phyloP scores from a whole-genome alignment of 2,888 invertebrate species.

The Caenorhabditis afra region DNA sequence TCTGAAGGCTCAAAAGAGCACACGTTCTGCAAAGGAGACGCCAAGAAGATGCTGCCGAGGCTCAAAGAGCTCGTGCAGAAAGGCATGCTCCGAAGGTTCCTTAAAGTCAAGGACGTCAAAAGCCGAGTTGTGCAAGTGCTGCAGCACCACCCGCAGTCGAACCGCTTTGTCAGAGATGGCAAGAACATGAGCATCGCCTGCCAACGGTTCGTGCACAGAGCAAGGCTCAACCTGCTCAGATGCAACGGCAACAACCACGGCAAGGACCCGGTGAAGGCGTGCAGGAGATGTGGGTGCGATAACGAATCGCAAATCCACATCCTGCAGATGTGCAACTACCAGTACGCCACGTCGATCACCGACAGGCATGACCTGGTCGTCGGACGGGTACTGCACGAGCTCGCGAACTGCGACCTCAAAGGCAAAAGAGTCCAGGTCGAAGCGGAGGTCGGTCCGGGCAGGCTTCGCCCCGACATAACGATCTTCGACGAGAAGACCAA shows the following conservation, averaged over 20 bases:
- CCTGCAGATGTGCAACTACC: slow-evolving; percentile 5
- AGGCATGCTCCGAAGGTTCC: not conserved
- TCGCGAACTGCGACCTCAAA: not conserved
- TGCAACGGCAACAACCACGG: slow-evolving; percentile 7
- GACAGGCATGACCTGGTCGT: slow-evolving; percentile 4
- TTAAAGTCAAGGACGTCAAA: not conserved
- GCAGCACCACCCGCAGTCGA: not conserved
- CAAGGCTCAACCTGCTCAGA: slow-evolving; percentile 1
- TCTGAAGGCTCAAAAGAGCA: no score
- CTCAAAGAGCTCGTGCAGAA: not conserved
- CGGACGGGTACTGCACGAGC: not conserved
- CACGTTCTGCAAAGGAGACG: not conserved
- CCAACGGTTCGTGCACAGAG: slow-evolving; percentile 16
- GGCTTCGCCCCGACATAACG: no score
- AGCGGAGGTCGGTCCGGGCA: no score
- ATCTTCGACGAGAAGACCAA: no score
- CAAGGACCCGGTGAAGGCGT: not conserved
- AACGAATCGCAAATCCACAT: slow-evolving; percentile 15
- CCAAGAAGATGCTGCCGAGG: not conserved
- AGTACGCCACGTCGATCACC: not conserved
- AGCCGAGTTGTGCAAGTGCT: not conserved
- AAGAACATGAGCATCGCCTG: not conserved
- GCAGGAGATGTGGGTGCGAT: slow-evolving; percentile 4
- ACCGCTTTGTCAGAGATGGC: slow-evolving; percentile 3
- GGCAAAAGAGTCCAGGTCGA: no score